Base-by-base conservation (phyloP, 2,113 vertebrate genomes). In the Triplophysa siluroides region DNA sequence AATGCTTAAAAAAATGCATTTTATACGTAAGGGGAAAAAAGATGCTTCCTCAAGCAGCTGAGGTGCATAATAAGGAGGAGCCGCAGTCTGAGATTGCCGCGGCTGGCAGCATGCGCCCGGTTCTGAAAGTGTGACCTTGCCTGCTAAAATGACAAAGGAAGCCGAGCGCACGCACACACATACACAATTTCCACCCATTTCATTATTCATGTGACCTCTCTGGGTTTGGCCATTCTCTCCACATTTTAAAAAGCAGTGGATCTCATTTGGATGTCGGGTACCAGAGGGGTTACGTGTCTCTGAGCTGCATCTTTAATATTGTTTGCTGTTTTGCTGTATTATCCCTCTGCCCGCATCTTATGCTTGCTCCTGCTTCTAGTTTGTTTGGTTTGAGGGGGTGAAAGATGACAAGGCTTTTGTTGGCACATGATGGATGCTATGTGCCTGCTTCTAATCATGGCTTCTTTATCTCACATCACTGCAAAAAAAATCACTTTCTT, bases 61-160 rank as follows among this genome's bases (percentile, higher is more conserved):
- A 78, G 79, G 75, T 82, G 79, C 74, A 84, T 86, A 86, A 87
- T 85, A 81, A 87, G 45, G 41, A 58, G 63, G 65, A 64, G 62
- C 56, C 11, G 69, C 13, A 47, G 74, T 76, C 68, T 61, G 64
- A 56, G 58, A 79, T 72, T 76, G 80, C 56, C 24, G 23, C n/a
- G 65, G 63, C 81, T 79, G 79, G n/a, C 81, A 83, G 64, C 61
- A 58, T 38, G 7, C 62, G 52, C 60, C 43, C 47, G 26, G 70
- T 82, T 72, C 75, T 87, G 78, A 86, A 86, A 85, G 84, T 67
- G 56, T 89, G 88, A 89, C 88, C 85, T 87, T 89, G 85, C 85
- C 79, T 67, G 77, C 76, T 79, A 60, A 73, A 75, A 85, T 85
- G 83, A 84, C 83, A 86, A 85, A 81, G 47, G 63, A 74, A 83